A percentile compares a stretch with the other conserved stretches of the same genome.
These are phyloP conservation scores for Eudemis profundana DNA, from an alignment of 2,888 invertebrate species.

Conservation along the genomic window DNA sequence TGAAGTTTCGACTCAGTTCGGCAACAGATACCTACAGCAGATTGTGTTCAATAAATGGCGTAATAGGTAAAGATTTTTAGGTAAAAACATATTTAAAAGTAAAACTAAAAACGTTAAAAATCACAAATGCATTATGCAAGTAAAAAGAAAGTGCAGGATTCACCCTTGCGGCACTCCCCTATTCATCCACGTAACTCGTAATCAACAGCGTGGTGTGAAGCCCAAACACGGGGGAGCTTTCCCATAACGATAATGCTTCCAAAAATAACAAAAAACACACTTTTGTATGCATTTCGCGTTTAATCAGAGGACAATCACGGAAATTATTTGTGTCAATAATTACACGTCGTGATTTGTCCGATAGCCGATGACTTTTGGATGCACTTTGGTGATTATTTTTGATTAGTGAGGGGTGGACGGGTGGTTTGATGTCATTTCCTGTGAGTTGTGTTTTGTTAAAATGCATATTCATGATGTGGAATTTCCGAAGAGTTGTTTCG, in stretches of 20 bases:
- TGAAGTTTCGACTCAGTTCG: no score
- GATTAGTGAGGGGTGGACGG: constrained; percentile 55
- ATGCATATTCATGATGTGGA: background rate
- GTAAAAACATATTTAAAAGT: background rate
- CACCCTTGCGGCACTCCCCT: constrained; percentile 78
- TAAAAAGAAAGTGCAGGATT: constrained; percentile 66
- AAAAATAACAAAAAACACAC: constrained; percentile 69
- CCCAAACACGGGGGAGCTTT: constrained; percentile 78
- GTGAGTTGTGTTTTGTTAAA: constrained; percentile 13
- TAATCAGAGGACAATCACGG: constrained; percentile 73
- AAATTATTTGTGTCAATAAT: constrained; percentile 76
- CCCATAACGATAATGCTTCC: constrained; percentile 83
- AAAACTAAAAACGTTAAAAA: background rate
- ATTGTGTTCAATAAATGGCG: background rate
- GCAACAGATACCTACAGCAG: no score
- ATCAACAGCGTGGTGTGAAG: constrained; percentile 83
- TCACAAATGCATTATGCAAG: background rate
- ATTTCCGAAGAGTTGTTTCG: background rate
- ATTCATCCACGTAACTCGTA: constrained; percentile 74
- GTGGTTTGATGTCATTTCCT: constrained; percentile 46
- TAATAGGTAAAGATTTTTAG: no score
- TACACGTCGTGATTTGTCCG: constrained; percentile 63
- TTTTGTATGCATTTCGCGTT: constrained; percentile 67
- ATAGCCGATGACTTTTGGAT: constrained; percentile 59
- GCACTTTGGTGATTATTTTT: constrained; percentile 60